Base-by-base conservation (phyloP, 2,797 vertebrate species). In the Apogon talboti region DNA sequence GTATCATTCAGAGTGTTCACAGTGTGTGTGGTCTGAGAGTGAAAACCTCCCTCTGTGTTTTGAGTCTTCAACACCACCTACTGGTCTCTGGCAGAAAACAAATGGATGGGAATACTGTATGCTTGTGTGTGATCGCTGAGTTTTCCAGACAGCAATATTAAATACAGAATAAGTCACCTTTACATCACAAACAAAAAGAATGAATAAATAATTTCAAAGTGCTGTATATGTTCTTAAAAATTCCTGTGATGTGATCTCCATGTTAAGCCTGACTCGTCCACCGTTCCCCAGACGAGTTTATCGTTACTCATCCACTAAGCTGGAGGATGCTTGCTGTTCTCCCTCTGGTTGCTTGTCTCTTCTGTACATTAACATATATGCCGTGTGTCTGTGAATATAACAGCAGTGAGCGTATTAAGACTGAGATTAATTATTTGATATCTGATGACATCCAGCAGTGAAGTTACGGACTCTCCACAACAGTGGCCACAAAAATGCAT, bases 361-460 rank as follows among this genome's bases (percentile, higher is more conserved):
- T 86, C 90, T 88, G 82, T 93, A 93, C 84, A 93, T 86, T 21
- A 93, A 72, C 90, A 93, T 91, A 78, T 93, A 93, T 0, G 92
- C 92, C 0, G 91, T 92, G 5, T 0, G 0, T 3, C 82, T 77
- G 74, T 24, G 53, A 71, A 67, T 43, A 66, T 1, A 71, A 73
- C 3, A 47, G 3, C 2, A 57, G 21, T 16, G 4, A 38, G 16
- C 4, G 3, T 12, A 28, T 47, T 28, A 15, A 54, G 7, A 58
- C 2, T 47, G 1, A 9, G 10, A 44, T 35, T 10, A 8, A 35
- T 10, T 35, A 8, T 8, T 1, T 35, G 9, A 35, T 35, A 35
- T 35, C 33, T 35, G 9, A 35, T 35, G 33, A 10, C 24, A 28
- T 28, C 24, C 6, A 28, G 24, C 24, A 28, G 24, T 35, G 33